These are phyloP conservation scores for Dipodomys spectabilis DNA, from an alignment of 2,113 vertebrate species.

Conservation along the genomic window DNA sequence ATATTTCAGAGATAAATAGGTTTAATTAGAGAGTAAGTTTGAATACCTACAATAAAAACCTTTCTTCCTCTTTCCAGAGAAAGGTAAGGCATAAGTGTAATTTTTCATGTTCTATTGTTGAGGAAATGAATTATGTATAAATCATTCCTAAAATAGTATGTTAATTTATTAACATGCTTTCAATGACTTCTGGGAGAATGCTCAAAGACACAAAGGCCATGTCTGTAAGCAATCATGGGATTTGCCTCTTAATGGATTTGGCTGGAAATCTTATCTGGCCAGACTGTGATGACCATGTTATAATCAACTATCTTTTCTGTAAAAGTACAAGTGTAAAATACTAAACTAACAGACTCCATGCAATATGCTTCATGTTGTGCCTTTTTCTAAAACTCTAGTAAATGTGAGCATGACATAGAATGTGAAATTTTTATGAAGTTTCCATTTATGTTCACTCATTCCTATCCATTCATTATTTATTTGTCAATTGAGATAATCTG, in stretches of 20 bases:
- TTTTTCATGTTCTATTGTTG: slow-evolving; percentile 51
- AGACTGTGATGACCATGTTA: slow-evolving; percentile 13
- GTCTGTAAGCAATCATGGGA: slow-evolving; percentile 33
- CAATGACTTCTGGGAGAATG: slow-evolving; percentile 46
- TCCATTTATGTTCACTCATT: slow-evolving; percentile 49
- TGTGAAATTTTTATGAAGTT: slow-evolving; percentile 69
- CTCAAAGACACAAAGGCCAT: slow-evolving; percentile 56
- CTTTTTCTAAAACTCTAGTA: neutral
- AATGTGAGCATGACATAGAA: slow-evolving; percentile 15
- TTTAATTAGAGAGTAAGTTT: slow-evolving; percentile 54
- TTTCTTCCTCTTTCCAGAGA: slow-evolving; percentile 54
- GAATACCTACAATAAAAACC: neutral
- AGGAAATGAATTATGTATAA: slow-evolving; percentile 74
- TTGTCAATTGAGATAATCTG: slow-evolving; percentile 47
- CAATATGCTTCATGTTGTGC: neutral
- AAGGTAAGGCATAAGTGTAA: slow-evolving; percentile 48
- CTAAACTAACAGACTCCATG: neutral
- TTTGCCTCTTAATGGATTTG: slow-evolving; percentile 60
- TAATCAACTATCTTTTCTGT: neutral
- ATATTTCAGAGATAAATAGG: slow-evolving; percentile 42
- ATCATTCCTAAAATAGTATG: slow-evolving; percentile 63
- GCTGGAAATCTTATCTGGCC: neutral
- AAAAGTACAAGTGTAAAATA: neutral
- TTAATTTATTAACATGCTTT: slow-evolving; percentile 70
- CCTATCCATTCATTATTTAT: slow-evolving; percentile 63